Evolutionary conservation across 2,797 vertebrate species (phyloP).

Genomic region (Melanotaenia maccullochi): DNA sequence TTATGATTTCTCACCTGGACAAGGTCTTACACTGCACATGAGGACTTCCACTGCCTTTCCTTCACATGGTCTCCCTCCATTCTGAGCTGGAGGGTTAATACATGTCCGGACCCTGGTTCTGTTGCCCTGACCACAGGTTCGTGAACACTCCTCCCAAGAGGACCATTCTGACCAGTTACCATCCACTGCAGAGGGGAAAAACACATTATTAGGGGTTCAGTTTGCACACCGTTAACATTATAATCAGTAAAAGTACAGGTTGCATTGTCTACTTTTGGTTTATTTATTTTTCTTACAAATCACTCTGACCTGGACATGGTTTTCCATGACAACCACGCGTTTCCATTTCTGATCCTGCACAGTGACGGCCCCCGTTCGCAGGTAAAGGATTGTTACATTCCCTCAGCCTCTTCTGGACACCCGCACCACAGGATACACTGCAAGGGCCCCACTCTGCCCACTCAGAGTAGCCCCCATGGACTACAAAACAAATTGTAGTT

Average conservation of each 20-base stretch:
- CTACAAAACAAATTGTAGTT: constrained; percentile 72
- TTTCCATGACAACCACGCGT: constrained; percentile 85
- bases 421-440: constrained; percentile 90
- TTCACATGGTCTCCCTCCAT: constrained; percentile 87
- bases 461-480: constrained; percentile 91
- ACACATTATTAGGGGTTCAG: not conserved
- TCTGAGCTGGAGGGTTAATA: constrained; percentile 86
- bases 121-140: constrained; percentile 92
- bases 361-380: constrained; percentile 91
- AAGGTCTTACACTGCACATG: constrained; percentile 89
- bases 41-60: constrained; percentile 87
- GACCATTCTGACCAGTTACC: constrained; percentile 96
- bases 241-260: not conserved
- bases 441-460: constrained; percentile 93
- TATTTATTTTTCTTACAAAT: not conserved
- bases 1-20: constrained; percentile 86
- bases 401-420: constrained; percentile 88
- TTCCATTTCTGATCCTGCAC: constrained; percentile 82
- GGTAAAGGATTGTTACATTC: constrained; percentile 90
- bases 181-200: constrained; percentile 83
- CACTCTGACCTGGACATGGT: constrained; percentile 89
- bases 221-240: not conserved
- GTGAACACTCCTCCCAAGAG: constrained; percentile 94
- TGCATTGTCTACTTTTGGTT: not conserved
- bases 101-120: constrained; percentile 90